Conservation (phyloP, 2,113 vertebrate genomes). For the Cololabis saira region DNA sequence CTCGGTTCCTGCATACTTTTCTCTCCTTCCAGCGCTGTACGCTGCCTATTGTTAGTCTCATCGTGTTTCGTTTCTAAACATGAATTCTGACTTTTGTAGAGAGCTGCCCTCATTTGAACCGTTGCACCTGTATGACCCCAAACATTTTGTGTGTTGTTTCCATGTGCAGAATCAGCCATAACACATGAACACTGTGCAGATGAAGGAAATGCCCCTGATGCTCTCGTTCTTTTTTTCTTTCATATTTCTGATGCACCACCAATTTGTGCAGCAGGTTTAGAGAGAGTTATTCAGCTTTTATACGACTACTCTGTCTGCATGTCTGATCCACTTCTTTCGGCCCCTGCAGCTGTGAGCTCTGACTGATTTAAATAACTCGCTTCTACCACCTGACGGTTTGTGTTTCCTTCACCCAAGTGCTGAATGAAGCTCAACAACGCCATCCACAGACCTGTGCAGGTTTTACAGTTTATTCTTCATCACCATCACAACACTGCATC, state of each 20-base stretch:
- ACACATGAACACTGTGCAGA: slow-evolving; percentile 15
- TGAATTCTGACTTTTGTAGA: slow-evolving; percentile 11
- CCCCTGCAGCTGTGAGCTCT: neutral
- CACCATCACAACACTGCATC: neutral
- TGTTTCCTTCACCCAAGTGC: slow-evolving; percentile 19
- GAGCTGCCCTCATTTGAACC: slow-evolving; percentile 40
- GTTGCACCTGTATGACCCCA: slow-evolving; percentile 67
- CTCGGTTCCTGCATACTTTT: no score
- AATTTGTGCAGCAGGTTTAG: neutral
- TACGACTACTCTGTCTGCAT: no score
- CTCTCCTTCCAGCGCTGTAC: neutral
- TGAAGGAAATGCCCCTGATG: neutral
- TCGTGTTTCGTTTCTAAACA: slow-evolving; percentile 9
- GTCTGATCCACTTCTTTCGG: neutral
- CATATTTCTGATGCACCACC: neutral
- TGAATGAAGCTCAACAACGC: slow-evolving; percentile 50
- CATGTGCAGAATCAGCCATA: slow-evolving; percentile 21
- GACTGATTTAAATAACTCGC: slow-evolving; percentile 25
- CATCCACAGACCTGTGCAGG: slow-evolving; percentile 44
- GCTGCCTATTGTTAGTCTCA: neutral
- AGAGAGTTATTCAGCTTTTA: neutral
- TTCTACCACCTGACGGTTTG: slow-evolving; percentile 17
- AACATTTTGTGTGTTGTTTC: slow-evolving; percentile 19
- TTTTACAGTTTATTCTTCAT: slow-evolving; percentile 8
- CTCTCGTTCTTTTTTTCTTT: neutral